These are phyloP conservation scores for Tetranychus urticae DNA, from an alignment of 1,140 invertebrate species.

Conservation along the genomic window DNA sequence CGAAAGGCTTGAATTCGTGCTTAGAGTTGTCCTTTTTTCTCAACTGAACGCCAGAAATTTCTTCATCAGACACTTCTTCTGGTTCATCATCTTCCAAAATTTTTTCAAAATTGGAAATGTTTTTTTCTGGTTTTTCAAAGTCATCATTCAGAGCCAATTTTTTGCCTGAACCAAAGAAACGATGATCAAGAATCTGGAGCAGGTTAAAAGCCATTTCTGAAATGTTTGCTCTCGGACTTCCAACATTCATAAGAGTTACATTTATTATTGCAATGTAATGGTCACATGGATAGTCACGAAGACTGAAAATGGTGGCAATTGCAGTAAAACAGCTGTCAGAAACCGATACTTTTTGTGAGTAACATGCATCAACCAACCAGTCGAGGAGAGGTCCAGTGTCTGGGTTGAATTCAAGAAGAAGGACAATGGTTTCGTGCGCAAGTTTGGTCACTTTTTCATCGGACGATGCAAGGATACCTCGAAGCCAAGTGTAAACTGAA, in stretches of 20 bases:
- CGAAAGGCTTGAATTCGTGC: not conserved
- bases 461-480: slow-evolving; percentile 58
- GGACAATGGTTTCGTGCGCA: slow-evolving; percentile 71
- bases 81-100: not conserved
- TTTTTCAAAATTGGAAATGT: not conserved
- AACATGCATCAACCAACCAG: slow-evolving; percentile 93
- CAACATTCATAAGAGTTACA: slow-evolving; percentile 82
- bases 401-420: slow-evolving; percentile 83
- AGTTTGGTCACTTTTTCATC: slow-evolving; percentile 70
- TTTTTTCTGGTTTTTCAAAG: not conserved
- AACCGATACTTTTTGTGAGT: slow-evolving; percentile 62
- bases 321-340: slow-evolving; percentile 88
- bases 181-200: slow-evolving; percentile 71
- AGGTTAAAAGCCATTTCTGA: slow-evolving; percentile 81
- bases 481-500: slow-evolving; percentile 70
- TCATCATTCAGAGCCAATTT: not conserved
- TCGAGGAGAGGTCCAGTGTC: slow-evolving; percentile 76
- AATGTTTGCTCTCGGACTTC: slow-evolving; percentile 65
- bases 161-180: slow-evolving; percentile 56
- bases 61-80: not conserved
- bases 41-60: not conserved
- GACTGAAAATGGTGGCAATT: slow-evolving; percentile 80
- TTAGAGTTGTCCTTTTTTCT: not conserved
- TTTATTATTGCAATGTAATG: slow-evolving; percentile 94
- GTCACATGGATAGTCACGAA: slow-evolving; percentile 91